A percentile compares a stretch with the other conserved stretches of the same genome.
Conservation (phyloP, 2,113 vertebrate species). For the Prochilodus magdalenae region DNA sequence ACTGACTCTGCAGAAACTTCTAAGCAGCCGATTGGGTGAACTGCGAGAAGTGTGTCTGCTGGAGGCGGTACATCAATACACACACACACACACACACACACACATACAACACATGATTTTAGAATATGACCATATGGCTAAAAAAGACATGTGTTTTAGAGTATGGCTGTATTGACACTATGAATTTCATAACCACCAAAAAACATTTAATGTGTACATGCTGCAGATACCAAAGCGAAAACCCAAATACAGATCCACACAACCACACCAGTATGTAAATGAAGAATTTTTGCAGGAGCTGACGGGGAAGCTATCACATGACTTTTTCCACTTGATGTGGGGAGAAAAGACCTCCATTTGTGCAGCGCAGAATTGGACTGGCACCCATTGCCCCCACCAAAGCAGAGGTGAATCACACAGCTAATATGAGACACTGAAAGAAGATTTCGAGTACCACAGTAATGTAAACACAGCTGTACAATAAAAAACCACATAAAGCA, state of each 20-base stretch:
- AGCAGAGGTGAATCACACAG: slow-evolving; percentile 68
- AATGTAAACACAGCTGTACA: no score
- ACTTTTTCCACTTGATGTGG: slow-evolving; percentile 85
- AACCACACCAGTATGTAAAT: neutral
- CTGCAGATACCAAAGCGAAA: neutral
- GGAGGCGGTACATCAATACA: slow-evolving; percentile 82
- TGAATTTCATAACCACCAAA: no score
- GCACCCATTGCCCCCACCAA: slow-evolving; percentile 63
- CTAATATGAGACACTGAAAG: neutral
- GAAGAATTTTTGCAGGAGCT: slow-evolving; percentile 82
- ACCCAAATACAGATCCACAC: neutral
- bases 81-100: neutral
- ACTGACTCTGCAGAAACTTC: slow-evolving; percentile 81
- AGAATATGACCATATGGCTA: no score
- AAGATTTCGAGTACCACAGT: no score
- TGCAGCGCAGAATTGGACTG: slow-evolving; percentile 78
- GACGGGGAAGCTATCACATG: slow-evolving; percentile 85
- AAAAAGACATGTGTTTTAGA: no score
- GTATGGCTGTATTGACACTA: no score
- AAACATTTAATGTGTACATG: no score
- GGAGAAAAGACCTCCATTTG: slow-evolving; percentile 83
- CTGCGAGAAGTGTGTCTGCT: slow-evolving; percentile 86
- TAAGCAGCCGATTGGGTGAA: slow-evolving; percentile 82
- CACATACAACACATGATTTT: neutral
- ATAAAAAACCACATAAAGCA: no score